Evolutionary conservation across 2,888 invertebrate genomes (phyloP), one percentile per base, ranked within the genome.

Genomic region (Orthonevra nobilis): DNA sequence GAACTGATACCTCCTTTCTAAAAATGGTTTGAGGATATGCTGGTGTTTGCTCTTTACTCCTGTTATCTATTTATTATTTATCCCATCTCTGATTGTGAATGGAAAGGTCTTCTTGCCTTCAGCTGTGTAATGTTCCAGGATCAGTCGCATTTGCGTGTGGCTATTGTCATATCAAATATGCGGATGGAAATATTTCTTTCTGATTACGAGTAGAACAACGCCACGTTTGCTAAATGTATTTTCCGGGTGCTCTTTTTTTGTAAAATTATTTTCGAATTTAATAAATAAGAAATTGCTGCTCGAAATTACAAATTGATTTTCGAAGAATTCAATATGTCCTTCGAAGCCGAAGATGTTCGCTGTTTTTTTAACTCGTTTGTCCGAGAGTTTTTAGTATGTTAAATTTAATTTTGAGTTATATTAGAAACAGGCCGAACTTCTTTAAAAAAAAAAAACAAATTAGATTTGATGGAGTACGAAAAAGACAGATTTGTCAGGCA

Each of bases 51-150:
- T 56, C 48, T 64, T 74, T 74, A 66, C 66, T 58, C 54, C 38
- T 46, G 23, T 36, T 64, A 72, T 64, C 73, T 79, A 73, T 79
- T 75, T 75, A 75, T 75, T 75, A 68, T 75, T 79, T 73, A 79
- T 73, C 48, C 66, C 54, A 26, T 46, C 54, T 61, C 23, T 40
- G 68, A 60, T 54, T 58, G 46, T 15, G 60, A 20, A 61, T 46
- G 46, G 34, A 54, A 38, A 46, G 58, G 52, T 64, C 50, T 20
- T 40, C 20, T 20, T 14, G 20, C 1, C 17, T 38, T 58, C 2
- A 2, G 17, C 26, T 6, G 15, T 40, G 56, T 38, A 20, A 40
- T 19, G 10, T 1, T 15, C 17, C 10, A 20, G 32, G n/a, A n/a
- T n/a, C n/a, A n/a, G 30, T 20, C 42, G 19, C 30, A 6, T 58